Evolutionary conservation across 2,888 invertebrate genomes (phyloP), one percentile per base, ranked within the genome.

Genomic region (Apamea crenata): DNA sequence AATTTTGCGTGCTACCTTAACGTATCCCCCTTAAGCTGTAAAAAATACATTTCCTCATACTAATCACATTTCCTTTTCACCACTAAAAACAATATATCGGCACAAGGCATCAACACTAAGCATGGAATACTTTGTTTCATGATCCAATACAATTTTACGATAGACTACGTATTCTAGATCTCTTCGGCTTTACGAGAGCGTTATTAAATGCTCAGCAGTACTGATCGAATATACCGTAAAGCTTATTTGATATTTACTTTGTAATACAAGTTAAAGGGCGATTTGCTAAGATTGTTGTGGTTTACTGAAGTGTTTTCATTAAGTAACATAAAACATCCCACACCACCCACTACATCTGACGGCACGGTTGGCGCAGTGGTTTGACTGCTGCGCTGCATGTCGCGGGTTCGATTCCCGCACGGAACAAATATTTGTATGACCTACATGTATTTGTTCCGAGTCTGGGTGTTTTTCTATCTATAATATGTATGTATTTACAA

Each of bases 91-190:
- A 67, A 80, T 10, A 80, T 61, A 32, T 50, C 32, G 2, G 44
- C 50, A 50, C 36, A 16, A 47, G 32, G 29, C 3, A 73, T 63
- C 68, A 73, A 50, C 56, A 53, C 36, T 1, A 44, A 59, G 1
- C 36, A 16, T 65, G 36, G n/a, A 63, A 65, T 69, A 76, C 71
- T 59, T 82, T 59, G 50, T 82, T 77, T 77, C 69, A 73, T 44
- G 77, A 53, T 40, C 21, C 50, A 75, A 65, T 83, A 78, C 36
- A 72, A 47, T 79, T 69, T 83, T 65, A 83, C 63, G 40, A 72
- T n/a, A 59, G 32, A 16, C 16, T 32, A 16, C 18, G 40, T 74
- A 44, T 68, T 79, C 53, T 83, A 69, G 72, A 75, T 74, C 78
- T 77, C 12, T 1, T 50, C 18, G 18, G 32, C 16, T 74, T 82